Evolutionary conservation across 2,888 invertebrate species (phyloP).

Genomic region (Sinelater perroti): DNA sequence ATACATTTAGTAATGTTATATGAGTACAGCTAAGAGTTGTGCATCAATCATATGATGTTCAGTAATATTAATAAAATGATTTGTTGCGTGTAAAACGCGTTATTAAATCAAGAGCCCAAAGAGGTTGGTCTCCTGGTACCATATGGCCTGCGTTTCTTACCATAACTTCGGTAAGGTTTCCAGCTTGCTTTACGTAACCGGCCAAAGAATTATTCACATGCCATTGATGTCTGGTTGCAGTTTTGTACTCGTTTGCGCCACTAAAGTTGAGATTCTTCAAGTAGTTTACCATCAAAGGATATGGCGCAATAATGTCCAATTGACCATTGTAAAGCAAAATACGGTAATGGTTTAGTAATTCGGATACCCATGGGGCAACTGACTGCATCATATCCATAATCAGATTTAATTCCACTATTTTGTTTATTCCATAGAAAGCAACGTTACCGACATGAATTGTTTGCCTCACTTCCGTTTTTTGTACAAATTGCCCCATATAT

Average conservation of each 20-base stretch:
- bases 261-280: conserved; percentile 76
- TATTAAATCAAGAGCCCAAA: conserved; percentile 79
- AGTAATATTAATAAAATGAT: too few relatives aligned
- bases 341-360: conserved; percentile 72
- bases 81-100: conserved; percentile 72
- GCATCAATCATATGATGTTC: too few relatives aligned
- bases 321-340: conserved; percentile 90
- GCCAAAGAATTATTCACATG: conserved; percentile 74
- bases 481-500: conserved; percentile 70
- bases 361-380: conserved; percentile 76
- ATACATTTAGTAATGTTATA: too few relatives aligned
- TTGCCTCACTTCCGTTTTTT: conserved; percentile 69
- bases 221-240: conserved; percentile 75
- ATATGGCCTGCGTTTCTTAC: conserved; percentile 84
- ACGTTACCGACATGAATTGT: conserved; percentile 87
- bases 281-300: conserved; percentile 84
- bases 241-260: conserved; percentile 71
- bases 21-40: too few relatives aligned
- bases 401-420: conserved; percentile 74
- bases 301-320: conserved; percentile 89
- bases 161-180: conserved; percentile 76
- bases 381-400: conserved; percentile 83
- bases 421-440: conserved; percentile 70
- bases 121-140: conserved; percentile 82
- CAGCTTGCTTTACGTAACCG: conserved; percentile 77